These are phyloP conservation scores for Bombus pascuorum DNA, from an alignment of 1,140 invertebrate species.

Conservation along the genomic window DNA sequence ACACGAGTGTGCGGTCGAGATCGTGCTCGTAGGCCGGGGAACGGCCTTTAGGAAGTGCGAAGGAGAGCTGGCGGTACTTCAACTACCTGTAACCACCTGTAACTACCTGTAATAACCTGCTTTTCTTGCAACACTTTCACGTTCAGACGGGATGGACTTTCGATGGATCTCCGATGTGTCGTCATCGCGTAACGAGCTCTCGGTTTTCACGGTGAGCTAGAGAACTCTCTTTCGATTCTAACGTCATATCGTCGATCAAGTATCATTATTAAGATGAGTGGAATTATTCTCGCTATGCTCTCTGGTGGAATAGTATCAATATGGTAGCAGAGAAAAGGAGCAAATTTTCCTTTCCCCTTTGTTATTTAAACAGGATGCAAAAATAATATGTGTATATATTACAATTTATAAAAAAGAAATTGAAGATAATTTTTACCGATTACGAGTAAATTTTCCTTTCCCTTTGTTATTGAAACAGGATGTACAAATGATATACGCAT, in stretches of 20 bases:
- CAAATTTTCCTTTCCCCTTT: not conserved
- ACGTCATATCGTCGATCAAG: slow-evolving; percentile 11
- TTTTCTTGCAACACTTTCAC: slow-evolving; percentile 66
- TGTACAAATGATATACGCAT: not conserved
- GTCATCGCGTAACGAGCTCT: slow-evolving; percentile 45
- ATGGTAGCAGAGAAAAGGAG: not conserved
- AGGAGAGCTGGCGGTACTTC: slow-evolving; percentile 49
- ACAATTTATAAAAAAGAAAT: too few species aligned
- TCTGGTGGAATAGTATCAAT: not conserved
- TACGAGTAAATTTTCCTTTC: not conserved
- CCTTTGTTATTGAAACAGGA: not conserved
- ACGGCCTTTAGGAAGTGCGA: slow-evolving; percentile 68
- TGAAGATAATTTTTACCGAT: too few species aligned
- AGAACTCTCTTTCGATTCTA: not conserved
- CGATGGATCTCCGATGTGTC: slow-evolving; percentile 55
- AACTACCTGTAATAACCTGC: slow-evolving; percentile 67
- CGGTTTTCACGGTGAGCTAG: not conserved
- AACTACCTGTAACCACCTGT: slow-evolving; percentile 68
- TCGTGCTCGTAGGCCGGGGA: slow-evolving; percentile 33
- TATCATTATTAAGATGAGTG: slow-evolving; percentile 29
- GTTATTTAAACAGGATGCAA: not conserved
- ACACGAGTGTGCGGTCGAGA: slow-evolving; percentile 4
- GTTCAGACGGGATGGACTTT: slow-evolving; percentile 57
- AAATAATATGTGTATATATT: not conserved
- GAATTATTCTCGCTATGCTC: slow-evolving; percentile 6